phyloP scores from a whole-genome alignment of 2,888 invertebrate genomes.

The Catocala sponsa region DNA sequence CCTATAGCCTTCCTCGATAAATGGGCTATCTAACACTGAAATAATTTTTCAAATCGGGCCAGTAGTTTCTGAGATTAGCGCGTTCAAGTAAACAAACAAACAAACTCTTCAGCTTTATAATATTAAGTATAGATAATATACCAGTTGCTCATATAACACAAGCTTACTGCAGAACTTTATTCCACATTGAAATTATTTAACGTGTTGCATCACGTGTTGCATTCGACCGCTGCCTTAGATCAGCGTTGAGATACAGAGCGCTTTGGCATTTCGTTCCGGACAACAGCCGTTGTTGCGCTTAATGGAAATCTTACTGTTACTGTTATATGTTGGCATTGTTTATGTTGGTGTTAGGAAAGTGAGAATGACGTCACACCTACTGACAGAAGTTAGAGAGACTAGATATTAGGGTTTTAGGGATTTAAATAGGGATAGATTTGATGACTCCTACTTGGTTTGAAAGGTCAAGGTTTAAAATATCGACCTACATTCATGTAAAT shows the following conservation, averaged over 20 bases:
- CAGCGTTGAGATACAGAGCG: slow-evolving; percentile 74
- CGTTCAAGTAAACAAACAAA: too few relatives aligned
- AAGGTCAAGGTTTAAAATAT: too few relatives aligned
- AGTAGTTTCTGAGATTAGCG: too few relatives aligned
- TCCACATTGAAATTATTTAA: slow-evolving; percentile 44
- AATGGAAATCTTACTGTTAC: slow-evolving; percentile 73
- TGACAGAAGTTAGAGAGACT: slow-evolving; percentile 2
- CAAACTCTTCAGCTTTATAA: too few relatives aligned
- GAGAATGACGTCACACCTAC: slow-evolving; percentile 47
- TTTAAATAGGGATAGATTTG: too few relatives aligned
- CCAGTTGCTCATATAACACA: slow-evolving; percentile 15
- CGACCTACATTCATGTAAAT: too few relatives aligned
- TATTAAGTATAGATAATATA: too few relatives aligned
- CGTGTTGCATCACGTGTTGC: slow-evolving; percentile 48
- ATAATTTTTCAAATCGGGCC: too few relatives aligned
- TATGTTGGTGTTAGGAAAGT: slow-evolving; percentile 51
- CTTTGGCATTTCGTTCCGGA: slow-evolving; percentile 74
- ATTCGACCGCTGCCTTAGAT: slow-evolving; percentile 73
- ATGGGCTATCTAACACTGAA: too few relatives aligned
- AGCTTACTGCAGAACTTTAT: slow-evolving; percentile 21
- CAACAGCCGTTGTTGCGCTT: slow-evolving; percentile 60
- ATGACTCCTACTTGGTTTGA: too few relatives aligned
- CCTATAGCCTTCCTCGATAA: too few relatives aligned
- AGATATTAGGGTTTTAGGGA: too few relatives aligned
- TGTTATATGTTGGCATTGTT: slow-evolving; percentile 53